Conservation (phyloP, 2,113 vertebrate genomes). For the Zosterops borbonicus region DNA sequence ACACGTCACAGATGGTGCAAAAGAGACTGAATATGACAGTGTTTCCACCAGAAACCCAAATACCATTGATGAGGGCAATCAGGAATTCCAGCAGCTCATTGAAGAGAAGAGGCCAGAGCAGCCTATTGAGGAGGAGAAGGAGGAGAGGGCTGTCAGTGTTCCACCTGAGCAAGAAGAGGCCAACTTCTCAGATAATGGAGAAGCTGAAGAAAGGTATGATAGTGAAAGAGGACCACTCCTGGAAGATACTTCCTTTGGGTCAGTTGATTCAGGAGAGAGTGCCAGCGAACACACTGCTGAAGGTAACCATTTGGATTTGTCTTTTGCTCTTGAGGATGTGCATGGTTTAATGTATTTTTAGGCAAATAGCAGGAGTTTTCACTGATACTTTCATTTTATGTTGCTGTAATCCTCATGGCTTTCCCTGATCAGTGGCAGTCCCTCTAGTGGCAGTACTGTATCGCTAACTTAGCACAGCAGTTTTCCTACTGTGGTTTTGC, state of each 20-base stretch:
- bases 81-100: background rate
- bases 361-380: background rate
- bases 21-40: background rate
- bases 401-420: background rate
- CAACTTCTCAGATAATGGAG: background rate
- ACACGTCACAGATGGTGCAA: background rate
- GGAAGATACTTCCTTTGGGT: background rate
- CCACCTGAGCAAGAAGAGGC: background rate
- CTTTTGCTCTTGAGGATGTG: background rate
- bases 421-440: background rate
- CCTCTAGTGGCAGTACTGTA: background rate
- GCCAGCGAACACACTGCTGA: background rate
- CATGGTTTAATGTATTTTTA: background rate
- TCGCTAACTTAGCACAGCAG: background rate
- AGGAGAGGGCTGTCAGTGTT: background rate
- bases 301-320: slow-evolving; percentile 60
- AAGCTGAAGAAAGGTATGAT: background rate
- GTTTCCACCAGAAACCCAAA: background rate
- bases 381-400: background rate
- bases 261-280: background rate
- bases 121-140: background rate
- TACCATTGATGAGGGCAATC: background rate
- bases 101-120: background rate
- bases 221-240: background rate
- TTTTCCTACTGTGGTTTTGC: background rate